Conservation (phyloP, 2,113 vertebrate genomes). For the Hemiprocne comata region DNA sequence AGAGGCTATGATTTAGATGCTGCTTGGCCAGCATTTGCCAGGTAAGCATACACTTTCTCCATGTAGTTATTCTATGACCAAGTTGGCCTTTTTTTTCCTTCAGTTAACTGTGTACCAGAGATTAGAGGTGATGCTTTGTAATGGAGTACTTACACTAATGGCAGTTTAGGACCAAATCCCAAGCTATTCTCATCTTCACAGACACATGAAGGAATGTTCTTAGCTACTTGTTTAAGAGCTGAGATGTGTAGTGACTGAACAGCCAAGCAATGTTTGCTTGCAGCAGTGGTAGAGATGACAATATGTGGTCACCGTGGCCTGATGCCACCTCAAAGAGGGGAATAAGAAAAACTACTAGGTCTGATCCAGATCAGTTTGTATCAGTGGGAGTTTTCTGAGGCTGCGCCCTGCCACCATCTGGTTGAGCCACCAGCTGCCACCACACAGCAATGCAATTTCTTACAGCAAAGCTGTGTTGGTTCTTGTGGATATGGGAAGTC, state of each 20-base stretch:
- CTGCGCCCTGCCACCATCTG: neutral
- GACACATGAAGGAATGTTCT: neutral
- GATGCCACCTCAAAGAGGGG: accelerated
- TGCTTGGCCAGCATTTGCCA: constrained; percentile 91
- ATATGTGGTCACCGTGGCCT: neutral
- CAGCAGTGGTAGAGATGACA: neutral
- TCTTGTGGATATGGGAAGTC: neutral
- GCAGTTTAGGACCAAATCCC: neutral
- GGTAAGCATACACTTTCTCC: constrained; percentile 69
- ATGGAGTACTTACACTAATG: neutral
- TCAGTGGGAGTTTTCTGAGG: neutral
- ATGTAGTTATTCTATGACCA: neutral
- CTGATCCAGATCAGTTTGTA: neutral
- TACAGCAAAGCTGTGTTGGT: neutral
- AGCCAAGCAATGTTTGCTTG: neutral
- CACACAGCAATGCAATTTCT: neutral
- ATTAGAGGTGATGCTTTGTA: neutral
- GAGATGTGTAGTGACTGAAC: neutral
- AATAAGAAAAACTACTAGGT: neutral
- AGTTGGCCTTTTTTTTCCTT: neutral
- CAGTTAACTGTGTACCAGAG: neutral
- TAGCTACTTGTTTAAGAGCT: neutral
- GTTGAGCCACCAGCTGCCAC: accelerated
- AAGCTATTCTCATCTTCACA: neutral
- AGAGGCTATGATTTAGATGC: constrained; percentile 92